These are phyloP conservation scores for Ia io DNA, from an alignment of 2,113 vertebrate species.

Conservation along the genomic window DNA sequence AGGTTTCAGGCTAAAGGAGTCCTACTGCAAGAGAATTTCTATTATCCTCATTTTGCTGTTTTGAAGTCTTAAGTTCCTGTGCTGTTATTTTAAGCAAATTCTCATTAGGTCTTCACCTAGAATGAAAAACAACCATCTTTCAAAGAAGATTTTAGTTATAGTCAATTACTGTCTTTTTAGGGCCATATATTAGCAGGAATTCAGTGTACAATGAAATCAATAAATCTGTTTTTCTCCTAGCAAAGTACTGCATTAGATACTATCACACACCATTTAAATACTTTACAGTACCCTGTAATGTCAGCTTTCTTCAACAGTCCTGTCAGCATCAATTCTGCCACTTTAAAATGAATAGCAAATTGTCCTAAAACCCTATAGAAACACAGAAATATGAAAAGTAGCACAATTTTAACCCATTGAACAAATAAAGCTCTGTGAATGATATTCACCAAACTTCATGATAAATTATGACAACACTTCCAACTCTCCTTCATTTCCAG, in stretches of 20 bases:
- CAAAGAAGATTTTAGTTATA: neutral
- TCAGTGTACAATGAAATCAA: neutral
- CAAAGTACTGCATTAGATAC: neutral
- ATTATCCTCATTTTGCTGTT: neutral
- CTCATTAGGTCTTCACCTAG: neutral
- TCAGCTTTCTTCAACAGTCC: neutral
- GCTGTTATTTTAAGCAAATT: constrained; percentile 30
- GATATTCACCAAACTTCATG: neutral
- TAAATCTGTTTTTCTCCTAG: neutral
- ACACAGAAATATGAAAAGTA: neutral
- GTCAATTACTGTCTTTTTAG: neutral
- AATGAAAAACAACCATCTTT: neutral
- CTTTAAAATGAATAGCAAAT: neutral
- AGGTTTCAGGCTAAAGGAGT: neutral
- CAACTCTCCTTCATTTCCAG: neutral
- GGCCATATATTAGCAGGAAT: neutral
- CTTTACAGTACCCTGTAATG: neutral
- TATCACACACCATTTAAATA: neutral
- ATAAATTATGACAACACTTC: neutral
- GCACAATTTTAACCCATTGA: neutral
- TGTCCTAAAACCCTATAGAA: neutral
- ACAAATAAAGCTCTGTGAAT: neutral
- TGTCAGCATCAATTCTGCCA: neutral
- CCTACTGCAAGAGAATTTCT: neutral
- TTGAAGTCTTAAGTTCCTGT: neutral